Conservation (phyloP, 1,140 invertebrate species). For the Piezodorus guildinii region DNA sequence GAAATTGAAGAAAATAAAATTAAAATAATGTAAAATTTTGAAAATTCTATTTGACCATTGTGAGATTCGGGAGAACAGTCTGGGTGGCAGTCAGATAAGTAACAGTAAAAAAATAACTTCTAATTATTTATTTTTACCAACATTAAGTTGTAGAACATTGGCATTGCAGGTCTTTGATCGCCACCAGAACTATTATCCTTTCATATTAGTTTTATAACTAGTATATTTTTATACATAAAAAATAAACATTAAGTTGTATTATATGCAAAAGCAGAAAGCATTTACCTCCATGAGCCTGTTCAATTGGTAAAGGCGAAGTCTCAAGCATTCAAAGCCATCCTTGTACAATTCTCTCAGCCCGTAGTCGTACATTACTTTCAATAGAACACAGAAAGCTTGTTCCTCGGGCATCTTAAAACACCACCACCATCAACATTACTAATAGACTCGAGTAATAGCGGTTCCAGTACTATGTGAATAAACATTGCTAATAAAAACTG, state of each 20-base stretch:
- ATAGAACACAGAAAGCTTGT: conserved; percentile 93
- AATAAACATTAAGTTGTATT: conserved; percentile 2
- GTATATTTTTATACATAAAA: too few species aligned
- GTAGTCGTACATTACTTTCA: conserved; percentile 96
- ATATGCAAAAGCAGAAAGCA: conserved; percentile 8
- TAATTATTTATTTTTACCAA: too few species aligned
- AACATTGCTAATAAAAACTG: conserved; percentile 34
- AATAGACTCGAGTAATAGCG: not conserved
- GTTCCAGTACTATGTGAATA: not conserved
- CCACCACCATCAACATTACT: conserved; percentile 14
- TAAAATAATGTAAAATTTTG: too few species aligned
- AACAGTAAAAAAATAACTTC: too few species aligned
- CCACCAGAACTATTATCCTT: too few species aligned
- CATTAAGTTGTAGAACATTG: too few species aligned
- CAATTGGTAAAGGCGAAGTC: conserved; percentile 91
- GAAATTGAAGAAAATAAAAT: too few species aligned
- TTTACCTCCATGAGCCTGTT: conserved; percentile 82
- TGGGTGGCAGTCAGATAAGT: too few species aligned
- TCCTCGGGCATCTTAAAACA: conserved; percentile 91
- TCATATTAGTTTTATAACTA: too few species aligned
- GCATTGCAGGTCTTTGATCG: too few species aligned
- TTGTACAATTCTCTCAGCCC: conserved; percentile 88
- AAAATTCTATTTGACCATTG: too few species aligned
- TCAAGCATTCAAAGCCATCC: conserved; percentile 91
- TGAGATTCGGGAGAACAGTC: too few species aligned